Base-by-base conservation (phyloP, 1,140 invertebrate genomes). In the Colletes gigas region DNA sequence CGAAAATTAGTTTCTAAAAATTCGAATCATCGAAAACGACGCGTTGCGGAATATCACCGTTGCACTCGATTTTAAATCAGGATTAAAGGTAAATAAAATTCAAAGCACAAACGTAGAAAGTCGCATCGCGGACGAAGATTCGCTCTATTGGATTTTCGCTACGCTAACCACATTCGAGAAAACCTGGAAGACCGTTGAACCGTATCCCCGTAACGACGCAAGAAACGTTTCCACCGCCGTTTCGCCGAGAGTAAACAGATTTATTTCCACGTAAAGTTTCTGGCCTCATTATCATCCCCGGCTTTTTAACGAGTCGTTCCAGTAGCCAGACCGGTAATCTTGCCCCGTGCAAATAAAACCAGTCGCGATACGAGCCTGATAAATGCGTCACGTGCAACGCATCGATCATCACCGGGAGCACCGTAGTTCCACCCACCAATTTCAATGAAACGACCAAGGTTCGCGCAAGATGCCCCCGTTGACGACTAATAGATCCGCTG, bases 401-500 rank as follows among this genome's bases (percentile, higher is more conserved):
- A 77, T 77, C 74, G 54, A 77, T 77, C 65, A 77, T 67, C 41
- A n/a, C 21, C 3, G 4, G 12, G 54, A n/a, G 9, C 39, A 44
- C 44, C 10, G n/a, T 14, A 30, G 30, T 15, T 8, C 41, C 60
- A 50, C 7, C 19, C 41, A 14, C 19, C 14, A n/a, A 21, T 59
- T 76, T 47, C 19, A 30, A 21, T 50, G 41, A 68, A 59, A 21
- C 30, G 65, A 14, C 17, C 19, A 52, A 41, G 47, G 47, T 52
- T 54, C 68, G 55, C 19, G 67, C 47, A 72, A 78, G 77, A 55
- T 60, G 71, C 77, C 59, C 60, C 30, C 30, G 57, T 78, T 72
- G 77, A 63, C 55, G 21, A 10, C 39, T 30, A 2, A 19, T 17
- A 44, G 59, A 54, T 12, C n/a, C 54, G 55, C 47, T 59, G n/a